phyloP scores from a whole-genome alignment of 2,797 vertebrate genomes.

The Sebastes paucispinis region DNA sequence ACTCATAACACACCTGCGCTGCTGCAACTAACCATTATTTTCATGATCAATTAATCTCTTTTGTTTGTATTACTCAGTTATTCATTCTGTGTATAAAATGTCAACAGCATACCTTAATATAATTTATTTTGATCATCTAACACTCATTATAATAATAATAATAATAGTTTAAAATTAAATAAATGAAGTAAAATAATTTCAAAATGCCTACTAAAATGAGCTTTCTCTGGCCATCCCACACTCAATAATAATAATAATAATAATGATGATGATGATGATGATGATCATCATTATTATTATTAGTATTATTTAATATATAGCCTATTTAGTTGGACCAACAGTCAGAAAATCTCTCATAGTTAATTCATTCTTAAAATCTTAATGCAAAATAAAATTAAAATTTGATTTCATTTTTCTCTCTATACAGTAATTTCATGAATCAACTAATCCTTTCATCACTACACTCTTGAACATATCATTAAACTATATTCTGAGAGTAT shows the following conservation, averaged over 20 bases:
- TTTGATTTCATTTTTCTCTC: no score
- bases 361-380: background rate
- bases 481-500: no score
- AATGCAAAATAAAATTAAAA: no score
- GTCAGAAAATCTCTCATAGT: background rate
- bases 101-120: background rate
- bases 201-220: background rate
- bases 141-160: no score
- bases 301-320: no score
- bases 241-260: background rate
- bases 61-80: background rate
- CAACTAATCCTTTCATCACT: no score
- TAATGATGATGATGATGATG: rapidly evolving
- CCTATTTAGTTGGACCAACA: no score
- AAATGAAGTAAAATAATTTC: rapidly evolving
- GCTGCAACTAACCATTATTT: background rate
- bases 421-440: no score
- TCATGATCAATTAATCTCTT: background rate
- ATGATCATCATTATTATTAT: rapidly evolving
- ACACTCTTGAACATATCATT: no score
- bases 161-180: no score
- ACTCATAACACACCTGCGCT: background rate
- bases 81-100: background rate
- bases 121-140: background rate
- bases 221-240: background rate